These are phyloP conservation scores for Lagopus muta DNA, from an alignment of 2,113 vertebrate species.

Conservation along the genomic window DNA sequence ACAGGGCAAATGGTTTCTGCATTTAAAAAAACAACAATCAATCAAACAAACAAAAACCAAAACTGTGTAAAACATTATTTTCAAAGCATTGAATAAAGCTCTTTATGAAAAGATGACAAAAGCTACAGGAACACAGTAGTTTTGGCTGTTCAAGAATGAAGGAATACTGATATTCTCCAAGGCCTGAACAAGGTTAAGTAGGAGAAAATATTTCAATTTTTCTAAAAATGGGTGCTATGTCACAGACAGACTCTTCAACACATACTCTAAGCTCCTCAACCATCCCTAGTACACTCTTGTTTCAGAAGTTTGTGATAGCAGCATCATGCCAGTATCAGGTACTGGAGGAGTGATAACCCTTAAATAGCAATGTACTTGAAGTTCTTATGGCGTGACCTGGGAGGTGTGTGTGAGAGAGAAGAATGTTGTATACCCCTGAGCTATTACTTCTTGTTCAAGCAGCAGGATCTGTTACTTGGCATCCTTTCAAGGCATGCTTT, in stretches of 20 bases:
- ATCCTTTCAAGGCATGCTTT: neutral
- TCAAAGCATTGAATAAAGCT: neutral
- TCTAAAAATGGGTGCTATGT: neutral
- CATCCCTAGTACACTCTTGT: neutral
- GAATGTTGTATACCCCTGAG: neutral
- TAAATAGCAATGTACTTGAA: slow-evolving; percentile 41
- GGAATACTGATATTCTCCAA: neutral
- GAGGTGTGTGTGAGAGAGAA: neutral
- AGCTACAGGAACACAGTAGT: neutral
- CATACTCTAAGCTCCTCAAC: neutral
- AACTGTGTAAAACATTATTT: neutral
- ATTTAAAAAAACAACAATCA: neutral
- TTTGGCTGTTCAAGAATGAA: neutral
- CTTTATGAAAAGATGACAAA: neutral
- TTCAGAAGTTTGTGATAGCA: neutral
- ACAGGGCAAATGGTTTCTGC: neutral
- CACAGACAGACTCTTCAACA: neutral
- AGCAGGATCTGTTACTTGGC: neutral
- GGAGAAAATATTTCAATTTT: neutral
- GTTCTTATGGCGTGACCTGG: neutral
- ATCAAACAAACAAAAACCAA: neutral
- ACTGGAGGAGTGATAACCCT: neutral
- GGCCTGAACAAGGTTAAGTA: neutral
- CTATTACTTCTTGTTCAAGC: neutral
- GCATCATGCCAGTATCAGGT: neutral